Conservation (phyloP, 2,888 invertebrate genomes). For the Acanthococcus lagerstroemiae region DNA sequence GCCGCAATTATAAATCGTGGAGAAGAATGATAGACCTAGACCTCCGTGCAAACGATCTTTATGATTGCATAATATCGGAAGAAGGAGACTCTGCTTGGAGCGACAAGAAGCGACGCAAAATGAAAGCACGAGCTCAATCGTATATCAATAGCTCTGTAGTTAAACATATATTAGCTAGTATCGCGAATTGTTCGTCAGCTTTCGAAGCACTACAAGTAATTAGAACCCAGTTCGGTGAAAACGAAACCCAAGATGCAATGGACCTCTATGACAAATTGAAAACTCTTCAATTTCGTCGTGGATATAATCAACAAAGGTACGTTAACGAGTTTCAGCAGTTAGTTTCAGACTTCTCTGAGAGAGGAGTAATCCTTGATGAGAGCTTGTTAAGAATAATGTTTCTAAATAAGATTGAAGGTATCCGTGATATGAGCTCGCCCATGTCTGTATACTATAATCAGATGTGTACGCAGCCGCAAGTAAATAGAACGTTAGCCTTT, state of each 20-base stretch:
- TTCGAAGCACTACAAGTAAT: background rate
- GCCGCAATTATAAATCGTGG: background rate
- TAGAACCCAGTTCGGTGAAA: background rate
- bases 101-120: background rate
- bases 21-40: background rate
- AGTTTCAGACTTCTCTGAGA: background rate
- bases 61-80: slow-evolving; percentile 39
- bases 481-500: background rate
- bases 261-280: background rate
- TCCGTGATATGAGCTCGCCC: background rate
- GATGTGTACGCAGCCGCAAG: background rate
- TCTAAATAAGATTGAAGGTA: background rate
- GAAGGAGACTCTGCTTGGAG: slow-evolving; percentile 49
- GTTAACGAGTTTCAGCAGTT: background rate
- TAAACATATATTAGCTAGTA: background rate
- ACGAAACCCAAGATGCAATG: background rate
- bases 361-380: background rate
- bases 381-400: background rate
- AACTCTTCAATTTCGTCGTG: background rate
- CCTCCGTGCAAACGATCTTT: background rate
- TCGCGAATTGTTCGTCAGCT: background rate
- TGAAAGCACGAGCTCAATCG: background rate
- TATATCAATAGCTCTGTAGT: background rate
- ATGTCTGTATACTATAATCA: background rate
- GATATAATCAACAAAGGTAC: background rate